Base-by-base conservation (phyloP, 1,140 invertebrate genomes). In the Meloidogyne floridensis region DNA sequence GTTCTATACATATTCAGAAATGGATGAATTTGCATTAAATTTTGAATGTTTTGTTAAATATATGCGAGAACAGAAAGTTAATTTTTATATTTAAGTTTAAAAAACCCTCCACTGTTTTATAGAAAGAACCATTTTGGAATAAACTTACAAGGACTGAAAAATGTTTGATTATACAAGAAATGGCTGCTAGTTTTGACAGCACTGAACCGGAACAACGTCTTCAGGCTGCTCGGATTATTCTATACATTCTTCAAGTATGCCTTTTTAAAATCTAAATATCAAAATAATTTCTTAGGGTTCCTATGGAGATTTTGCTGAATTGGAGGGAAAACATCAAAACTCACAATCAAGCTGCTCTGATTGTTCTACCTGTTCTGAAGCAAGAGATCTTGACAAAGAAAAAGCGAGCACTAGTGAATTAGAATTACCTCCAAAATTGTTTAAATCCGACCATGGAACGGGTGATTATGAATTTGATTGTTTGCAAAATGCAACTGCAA, bases 1-100 rank as follows among this genome's bases (percentile, higher is more conserved):
- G 56, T 73, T 89, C 15, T 89, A 89, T 75, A 84, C 87, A 7
- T 89, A 90, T 81, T 86, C 88, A 1, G 88, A 89, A 54, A 82
- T 89, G 84, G 85, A 89, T 13, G 88, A 89, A 20, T 90, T 82
- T 56, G 81, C 84, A 9, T 77, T 81, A 9, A 88, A 88, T 71
- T 77, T 82, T 11, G 75, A 85, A 11, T 74, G 77, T 8, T 89
- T 83, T 80, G 72, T 79, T 47, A 81, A 79, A n/a, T 88, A 88
- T 83, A 72, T 81, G 18, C 82, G 83, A 15, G 84, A 88, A 20
- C 77, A 75, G 51, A 80, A 86, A 76, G 87, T 88, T 51, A 0
- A 54, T 32, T 6, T 13, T 5, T 15, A 71, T 13, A 18, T 65
- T 43, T 51, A 1, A 1, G 13, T n/a, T 32, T 20, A 42, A 15